Evolutionary conservation across 2,888 invertebrate species (phyloP).

Genomic region (Tinea semifulvella): DNA sequence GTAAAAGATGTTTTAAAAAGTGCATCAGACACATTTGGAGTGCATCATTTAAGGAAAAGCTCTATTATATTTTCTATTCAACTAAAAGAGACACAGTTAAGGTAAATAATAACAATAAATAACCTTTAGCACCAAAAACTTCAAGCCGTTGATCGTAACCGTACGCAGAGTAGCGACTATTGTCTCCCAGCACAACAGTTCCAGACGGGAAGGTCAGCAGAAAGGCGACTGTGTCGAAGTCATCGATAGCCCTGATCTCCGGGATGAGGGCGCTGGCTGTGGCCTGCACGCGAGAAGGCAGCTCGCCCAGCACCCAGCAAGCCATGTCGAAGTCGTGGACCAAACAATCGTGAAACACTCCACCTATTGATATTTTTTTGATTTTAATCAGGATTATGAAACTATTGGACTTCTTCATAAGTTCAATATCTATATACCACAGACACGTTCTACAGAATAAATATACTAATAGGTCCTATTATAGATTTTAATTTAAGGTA

Average conservation of each 20-base stretch:
- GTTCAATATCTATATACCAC: too few species aligned
- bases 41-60: too few species aligned
- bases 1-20: too few species aligned
- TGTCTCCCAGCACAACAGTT: conserved; percentile 69
- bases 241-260: conserved; percentile 66
- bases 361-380: conserved; percentile 52
- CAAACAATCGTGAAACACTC: conserved; percentile 74
- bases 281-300: conserved; percentile 65
- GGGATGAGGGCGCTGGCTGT: conserved; percentile 64
- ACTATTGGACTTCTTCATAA: too few species aligned
- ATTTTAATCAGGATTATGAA: too few species aligned
- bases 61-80: too few species aligned
- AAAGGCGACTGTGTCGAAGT: conserved; percentile 71
- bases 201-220: conserved; percentile 70
- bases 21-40: too few species aligned
- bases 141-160: conserved; percentile 77
- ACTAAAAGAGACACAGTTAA: too few species aligned
- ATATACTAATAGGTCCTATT: too few species aligned
- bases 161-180: conserved; percentile 68
- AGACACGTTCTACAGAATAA: too few species aligned
- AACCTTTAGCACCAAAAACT: conserved; percentile 69
- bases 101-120: too few species aligned
- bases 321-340: conserved; percentile 75
- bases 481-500: too few species aligned
- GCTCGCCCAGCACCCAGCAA: conserved; percentile 71